Evolutionary conservation across 2,113 vertebrate genomes (phyloP).

Genomic region (Chamaea fasciata): DNA sequence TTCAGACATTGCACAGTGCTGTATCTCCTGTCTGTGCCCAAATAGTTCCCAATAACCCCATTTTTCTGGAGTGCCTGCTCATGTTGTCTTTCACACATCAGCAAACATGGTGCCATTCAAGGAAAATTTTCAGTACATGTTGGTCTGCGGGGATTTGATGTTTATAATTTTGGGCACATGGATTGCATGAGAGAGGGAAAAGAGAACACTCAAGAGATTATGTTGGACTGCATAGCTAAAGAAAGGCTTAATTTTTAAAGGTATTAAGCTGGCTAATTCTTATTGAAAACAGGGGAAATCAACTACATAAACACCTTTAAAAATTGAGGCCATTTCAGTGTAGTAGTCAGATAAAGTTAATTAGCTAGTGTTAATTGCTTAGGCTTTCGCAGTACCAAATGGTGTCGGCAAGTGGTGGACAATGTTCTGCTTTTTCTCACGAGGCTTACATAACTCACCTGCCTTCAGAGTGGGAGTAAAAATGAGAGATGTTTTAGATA

Average conservation of each 20-base stretch:
- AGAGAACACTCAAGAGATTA: neutral
- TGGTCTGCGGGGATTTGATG: neutral
- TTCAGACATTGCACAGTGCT: neutral
- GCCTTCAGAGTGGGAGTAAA: neutral
- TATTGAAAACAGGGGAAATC: neutral
- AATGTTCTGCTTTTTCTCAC: neutral
- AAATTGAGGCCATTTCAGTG: neutral
- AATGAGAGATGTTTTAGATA: neutral
- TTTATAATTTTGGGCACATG: neutral
- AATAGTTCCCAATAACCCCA: neutral
- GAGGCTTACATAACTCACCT: neutral
- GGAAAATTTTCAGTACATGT: neutral
- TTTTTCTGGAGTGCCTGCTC: neutral
- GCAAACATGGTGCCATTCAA: neutral
- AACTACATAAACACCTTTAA: neutral
- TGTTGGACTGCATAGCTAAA: neutral
- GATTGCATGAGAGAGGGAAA: neutral
- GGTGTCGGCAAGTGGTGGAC: neutral
- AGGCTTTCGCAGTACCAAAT: neutral
- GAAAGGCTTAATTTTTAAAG: neutral
- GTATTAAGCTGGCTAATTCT: neutral
- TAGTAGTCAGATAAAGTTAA: neutral
- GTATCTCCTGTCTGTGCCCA: neutral
- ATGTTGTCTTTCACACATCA: neutral
- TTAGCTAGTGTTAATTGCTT: neutral